phyloP scores from a whole-genome alignment of 2,888 invertebrate species.

The Urechis unicinctus region DNA sequence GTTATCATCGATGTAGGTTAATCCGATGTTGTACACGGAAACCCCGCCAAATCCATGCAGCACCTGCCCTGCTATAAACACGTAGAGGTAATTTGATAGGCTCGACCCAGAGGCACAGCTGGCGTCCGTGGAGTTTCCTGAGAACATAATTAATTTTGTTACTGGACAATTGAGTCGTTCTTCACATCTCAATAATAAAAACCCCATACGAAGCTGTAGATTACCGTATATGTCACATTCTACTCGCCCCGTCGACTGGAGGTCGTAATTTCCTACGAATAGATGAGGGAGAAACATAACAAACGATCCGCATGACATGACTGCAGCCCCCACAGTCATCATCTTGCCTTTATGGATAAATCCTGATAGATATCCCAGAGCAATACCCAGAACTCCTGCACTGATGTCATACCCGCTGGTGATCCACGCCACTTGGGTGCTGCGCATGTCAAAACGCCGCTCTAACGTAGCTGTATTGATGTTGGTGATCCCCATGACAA shows the following conservation, averaged over 20 bases:
- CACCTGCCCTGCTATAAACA: slow-evolving; percentile 36
- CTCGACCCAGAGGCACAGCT: no score
- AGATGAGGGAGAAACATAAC: neutral
- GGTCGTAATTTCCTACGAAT: neutral
- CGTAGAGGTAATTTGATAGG: slow-evolving; percentile 57
- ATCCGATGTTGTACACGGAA: slow-evolving; percentile 38
- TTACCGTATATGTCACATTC: no score
- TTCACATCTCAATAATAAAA: neutral
- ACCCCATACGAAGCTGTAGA: no score
- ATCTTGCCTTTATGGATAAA: neutral
- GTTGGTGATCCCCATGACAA: no score
- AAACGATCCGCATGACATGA: neutral
- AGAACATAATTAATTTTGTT: no score
- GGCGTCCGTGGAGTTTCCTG: no score
- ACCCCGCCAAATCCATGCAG: slow-evolving; percentile 44
- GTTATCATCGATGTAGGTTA: slow-evolving; percentile 38
- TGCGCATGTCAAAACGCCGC: neutral
- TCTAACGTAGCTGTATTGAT: neutral
- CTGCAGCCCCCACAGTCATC: neutral
- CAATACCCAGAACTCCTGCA: neutral
- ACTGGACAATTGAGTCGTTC: no score
- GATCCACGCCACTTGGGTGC: slow-evolving; percentile 1
- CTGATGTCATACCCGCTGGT: neutral
- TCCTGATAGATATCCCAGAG: neutral
- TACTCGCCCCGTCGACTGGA: no score